Evolutionary conservation across 2,888 invertebrate species (phyloP).

Genomic region (Stenchaetothrips biformis): DNA sequence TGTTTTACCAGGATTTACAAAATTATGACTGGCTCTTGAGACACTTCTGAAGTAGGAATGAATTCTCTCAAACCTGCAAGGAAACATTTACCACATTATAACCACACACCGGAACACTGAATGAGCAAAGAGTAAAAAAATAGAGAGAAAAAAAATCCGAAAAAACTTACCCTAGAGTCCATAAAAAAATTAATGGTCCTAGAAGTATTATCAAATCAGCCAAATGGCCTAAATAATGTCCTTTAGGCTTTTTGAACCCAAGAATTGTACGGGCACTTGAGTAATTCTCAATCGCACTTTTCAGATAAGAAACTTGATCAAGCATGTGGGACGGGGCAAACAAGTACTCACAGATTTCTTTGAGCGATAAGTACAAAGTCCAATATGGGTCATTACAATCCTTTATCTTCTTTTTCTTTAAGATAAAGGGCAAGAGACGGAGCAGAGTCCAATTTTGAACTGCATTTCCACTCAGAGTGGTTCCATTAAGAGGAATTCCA

Average conservation of each 20-base stretch:
- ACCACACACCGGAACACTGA: not conserved
- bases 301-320: not conserved
- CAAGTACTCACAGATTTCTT: not conserved
- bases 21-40: not conserved
- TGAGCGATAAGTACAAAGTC: not conserved
- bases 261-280: not conserved
- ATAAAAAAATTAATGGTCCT: not conserved
- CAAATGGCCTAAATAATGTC: not conserved
- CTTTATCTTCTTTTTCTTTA: not conserved
- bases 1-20: not conserved
- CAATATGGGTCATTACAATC: not conserved
- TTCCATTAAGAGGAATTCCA: not conserved
- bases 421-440: not conserved
- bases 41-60: not conserved
- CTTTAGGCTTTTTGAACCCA: not conserved
- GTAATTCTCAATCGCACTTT: not conserved
- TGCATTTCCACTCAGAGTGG: not conserved
- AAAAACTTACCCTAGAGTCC: not conserved
- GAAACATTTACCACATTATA: not conserved
- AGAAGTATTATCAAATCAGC: not conserved
- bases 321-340: not conserved
- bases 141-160: not conserved
- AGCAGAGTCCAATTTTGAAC: not conserved
- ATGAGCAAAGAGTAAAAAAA: not conserved
- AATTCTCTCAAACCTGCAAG: not conserved